Conservation (phyloP, 1,140 invertebrate species). For the Reticulitermes speratus region DNA sequence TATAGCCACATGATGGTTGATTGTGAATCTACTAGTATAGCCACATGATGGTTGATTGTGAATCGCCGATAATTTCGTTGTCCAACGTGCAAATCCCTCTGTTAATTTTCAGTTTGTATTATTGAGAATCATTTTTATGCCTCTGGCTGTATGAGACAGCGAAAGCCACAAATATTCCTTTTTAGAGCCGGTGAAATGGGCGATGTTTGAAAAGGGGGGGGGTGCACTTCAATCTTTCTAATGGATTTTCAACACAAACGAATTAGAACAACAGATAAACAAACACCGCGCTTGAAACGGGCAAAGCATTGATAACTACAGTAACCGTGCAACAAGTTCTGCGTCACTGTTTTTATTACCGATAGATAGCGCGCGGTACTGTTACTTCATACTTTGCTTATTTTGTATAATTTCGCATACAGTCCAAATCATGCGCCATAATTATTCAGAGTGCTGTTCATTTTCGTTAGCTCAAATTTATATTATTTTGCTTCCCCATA, state of each 20-base stretch:
- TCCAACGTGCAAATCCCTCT: too few species aligned
- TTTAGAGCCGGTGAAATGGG: too few species aligned
- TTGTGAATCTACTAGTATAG: too few species aligned
- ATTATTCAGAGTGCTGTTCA: not conserved
- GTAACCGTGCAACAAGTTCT: not conserved
- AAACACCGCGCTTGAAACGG: not conserved
- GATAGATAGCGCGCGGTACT: not conserved
- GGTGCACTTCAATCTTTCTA: not conserved
- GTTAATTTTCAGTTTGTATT: too few species aligned
- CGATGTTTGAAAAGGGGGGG: too few species aligned
- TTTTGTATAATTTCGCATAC: not conserved
- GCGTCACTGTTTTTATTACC: not conserved
- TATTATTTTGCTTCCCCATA: not conserved
- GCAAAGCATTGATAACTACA: not conserved
- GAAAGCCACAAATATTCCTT: too few species aligned
- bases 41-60: too few species aligned
- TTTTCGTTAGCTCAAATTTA: not conserved
- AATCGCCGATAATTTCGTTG: too few species aligned
- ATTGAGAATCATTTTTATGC: too few species aligned
- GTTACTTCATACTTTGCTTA: not conserved
- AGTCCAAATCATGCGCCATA: not conserved
- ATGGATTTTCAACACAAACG: not conserved
- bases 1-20: too few species aligned
- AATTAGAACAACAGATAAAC: not conserved
- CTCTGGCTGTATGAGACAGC: too few species aligned